Evolutionary conservation across 2,888 invertebrate genomes (phyloP), one percentile per base, ranked within the genome.

Genomic region (Gisinianus flammeolus): DNA sequence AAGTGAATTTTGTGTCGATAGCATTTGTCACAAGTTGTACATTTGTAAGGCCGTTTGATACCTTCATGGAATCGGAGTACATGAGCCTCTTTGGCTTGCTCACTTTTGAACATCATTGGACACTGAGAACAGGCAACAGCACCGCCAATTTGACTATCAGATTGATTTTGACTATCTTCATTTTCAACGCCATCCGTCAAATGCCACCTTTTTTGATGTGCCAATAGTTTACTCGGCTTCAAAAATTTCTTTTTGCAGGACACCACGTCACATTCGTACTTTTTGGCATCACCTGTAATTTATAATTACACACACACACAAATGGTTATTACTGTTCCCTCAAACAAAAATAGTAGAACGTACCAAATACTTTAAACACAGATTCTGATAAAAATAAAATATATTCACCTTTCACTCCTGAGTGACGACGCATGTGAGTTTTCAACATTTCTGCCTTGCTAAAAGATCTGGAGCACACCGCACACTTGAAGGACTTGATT

Each of bases 151-250:
- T 35, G 35, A 35, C 35, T 35, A 35, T 35, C 35, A 35, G 35
- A 35, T 8, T 12, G 6, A 35, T 35, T 12, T 35, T 35, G 6
- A 35, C 35, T 12, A 35, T 35, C 35, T 35, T 35, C 35, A 5
- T 35, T 12, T 35, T 35, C 35, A 5, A 35, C 12, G 5, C 5
- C 12, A 35, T 35, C 22, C 16, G 19, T 54, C n/a, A n/a, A 16
- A 62, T 62, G 62, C 62, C 62, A 62, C 24, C 62, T 22, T 62
- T 62, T 62, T 62, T 62, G 22, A 62, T 62, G 62, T 22, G 62
- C 62, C 2, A 62, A 3, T 62, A 62, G 24, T 24, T 12, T 62
- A 62, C 62, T 62, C 2, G 62, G 62, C 26, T 62, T 62, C 1
- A 24, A 22, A 24, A 62, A 62, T 12, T 62, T 62, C 24, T 22